These are phyloP conservation scores for Trichomalopsis sarcophagae DNA, from an alignment of 1,140 invertebrate species.

Conservation along the genomic window DNA sequence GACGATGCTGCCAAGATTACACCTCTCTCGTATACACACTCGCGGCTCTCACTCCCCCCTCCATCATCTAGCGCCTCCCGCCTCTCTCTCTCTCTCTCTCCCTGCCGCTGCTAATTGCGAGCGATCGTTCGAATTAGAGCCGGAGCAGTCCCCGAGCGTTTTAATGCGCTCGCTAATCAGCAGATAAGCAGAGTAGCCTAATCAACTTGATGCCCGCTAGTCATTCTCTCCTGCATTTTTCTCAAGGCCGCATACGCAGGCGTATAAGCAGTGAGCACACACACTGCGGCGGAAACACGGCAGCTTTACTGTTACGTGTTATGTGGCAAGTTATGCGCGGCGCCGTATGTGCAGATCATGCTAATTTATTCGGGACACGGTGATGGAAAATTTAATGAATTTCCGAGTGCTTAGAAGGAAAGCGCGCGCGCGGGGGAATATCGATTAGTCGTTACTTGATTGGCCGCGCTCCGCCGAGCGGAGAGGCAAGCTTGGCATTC, in stretches of 20 bases:
- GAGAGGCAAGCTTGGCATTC: background rate
- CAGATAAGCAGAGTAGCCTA: constrained; percentile 9
- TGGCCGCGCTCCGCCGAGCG: background rate
- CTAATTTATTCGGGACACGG: background rate
- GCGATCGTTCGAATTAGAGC: constrained; percentile 48
- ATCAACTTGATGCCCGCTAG: constrained; percentile 11
- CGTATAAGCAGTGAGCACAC: background rate
- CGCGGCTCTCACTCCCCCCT: background rate
- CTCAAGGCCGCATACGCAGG: constrained; percentile 18
- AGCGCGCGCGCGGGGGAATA: constrained; percentile 1
- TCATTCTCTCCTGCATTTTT: constrained; percentile 12
- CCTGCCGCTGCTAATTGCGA: constrained; percentile 35
- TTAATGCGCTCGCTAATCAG: constrained; percentile 34
- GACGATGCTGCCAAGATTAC: constrained; percentile 46
- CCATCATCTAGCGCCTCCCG: too few species aligned
- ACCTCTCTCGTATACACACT: background rate
- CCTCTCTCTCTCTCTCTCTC: background rate
- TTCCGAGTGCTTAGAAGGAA: constrained; percentile 4
- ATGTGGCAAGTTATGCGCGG: background rate
- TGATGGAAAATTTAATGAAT: constrained; percentile 1
- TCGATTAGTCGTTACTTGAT: background rate
- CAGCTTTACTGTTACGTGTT: background rate
- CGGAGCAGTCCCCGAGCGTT: constrained; percentile 2
- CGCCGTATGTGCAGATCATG: background rate
- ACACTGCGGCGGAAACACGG: background rate